Evolutionary conservation across 2,888 invertebrate species (phyloP).

Genomic region (Caenorhabditis panamensis): DNA sequence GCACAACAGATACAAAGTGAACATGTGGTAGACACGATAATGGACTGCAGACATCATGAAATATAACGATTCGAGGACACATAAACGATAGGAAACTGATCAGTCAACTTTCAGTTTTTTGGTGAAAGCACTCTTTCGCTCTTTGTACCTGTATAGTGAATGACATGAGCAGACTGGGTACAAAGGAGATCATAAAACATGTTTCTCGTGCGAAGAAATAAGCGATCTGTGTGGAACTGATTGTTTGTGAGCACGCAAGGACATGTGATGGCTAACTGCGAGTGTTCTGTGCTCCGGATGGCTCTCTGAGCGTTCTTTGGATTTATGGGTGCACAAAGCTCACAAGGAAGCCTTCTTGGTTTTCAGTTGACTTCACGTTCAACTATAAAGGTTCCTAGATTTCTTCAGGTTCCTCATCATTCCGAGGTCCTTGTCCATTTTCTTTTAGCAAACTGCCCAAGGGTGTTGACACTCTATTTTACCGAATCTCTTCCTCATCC

Average conservation of each 20-base stretch:
- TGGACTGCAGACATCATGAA: constrained; percentile 2
- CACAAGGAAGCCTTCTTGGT: neutral
- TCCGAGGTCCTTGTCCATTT: too few relatives aligned
- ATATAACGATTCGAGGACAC: neutral
- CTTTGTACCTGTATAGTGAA: neutral
- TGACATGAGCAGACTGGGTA: neutral
- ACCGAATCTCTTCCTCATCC: too few relatives aligned
- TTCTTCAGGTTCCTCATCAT: too few relatives aligned
- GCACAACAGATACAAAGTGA: constrained; percentile 39
- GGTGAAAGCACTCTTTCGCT: neutral
- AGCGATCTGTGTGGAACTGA: neutral
- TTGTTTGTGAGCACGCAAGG: neutral
- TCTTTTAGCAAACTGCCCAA: too few relatives aligned
- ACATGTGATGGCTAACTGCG: constrained; percentile 8
- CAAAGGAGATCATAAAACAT: too few relatives aligned
- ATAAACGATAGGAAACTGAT: neutral
- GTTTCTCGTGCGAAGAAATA: neutral
- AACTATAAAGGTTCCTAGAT: too few relatives aligned
- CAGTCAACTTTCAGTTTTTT: neutral
- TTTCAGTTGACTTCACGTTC: too few relatives aligned
- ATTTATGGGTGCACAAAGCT: neutral
- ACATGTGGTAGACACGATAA: constrained; percentile 23
- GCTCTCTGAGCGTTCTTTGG: constrained; percentile 31
- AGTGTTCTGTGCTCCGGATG: constrained; percentile 33
- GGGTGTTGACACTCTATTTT: too few relatives aligned